Percentiles rank a stretch among this genome's conserved stretches.
These are phyloP conservation scores for Ruditapes philippinarum DNA, from an alignment of 1,140 invertebrate genomes.

Conservation along the genomic window DNA sequence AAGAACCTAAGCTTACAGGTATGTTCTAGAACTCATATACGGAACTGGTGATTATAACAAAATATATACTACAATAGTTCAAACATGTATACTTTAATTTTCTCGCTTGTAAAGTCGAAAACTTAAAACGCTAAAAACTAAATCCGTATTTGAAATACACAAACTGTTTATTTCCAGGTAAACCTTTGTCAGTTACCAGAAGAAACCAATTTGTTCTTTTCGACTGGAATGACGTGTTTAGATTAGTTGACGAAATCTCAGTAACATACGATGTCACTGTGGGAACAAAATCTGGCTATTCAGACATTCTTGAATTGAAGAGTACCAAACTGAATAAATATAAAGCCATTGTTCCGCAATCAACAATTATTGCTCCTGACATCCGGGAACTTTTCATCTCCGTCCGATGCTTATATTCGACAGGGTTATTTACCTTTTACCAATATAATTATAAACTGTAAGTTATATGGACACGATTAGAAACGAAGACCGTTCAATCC, in stretches of 20 bases:
- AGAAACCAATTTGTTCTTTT: neutral
- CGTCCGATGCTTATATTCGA: slow-evolving; percentile 23
- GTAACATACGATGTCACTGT: neutral
- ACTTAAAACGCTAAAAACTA: too few species aligned
- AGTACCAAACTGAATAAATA: neutral
- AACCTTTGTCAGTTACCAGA: neutral
- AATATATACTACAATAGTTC: too few species aligned
- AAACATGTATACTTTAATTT: too few species aligned
- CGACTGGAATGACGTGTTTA: slow-evolving; percentile 16
- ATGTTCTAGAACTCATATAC: too few species aligned
- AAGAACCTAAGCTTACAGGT: slow-evolving; percentile 14
- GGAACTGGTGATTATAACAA: too few species aligned
- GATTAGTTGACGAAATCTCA: neutral
- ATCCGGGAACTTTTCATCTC: slow-evolving; percentile 11
- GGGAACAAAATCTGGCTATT: neutral
- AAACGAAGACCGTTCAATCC: too few species aligned
- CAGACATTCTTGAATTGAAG: slow-evolving; percentile 29
- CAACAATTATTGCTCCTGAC: slow-evolving; percentile 31
- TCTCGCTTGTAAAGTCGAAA: too few species aligned
- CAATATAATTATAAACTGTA: slow-evolving; percentile 15
- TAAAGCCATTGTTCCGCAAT: neutral
- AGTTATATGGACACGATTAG: too few species aligned
- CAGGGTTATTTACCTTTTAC: slow-evolving; percentile 1
- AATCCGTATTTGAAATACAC: too few species aligned
- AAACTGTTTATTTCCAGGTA: too few species aligned